These are phyloP conservation scores for Stomatorhinus walkeri DNA, from an alignment of 2,797 vertebrate genomes.

Conservation along the genomic window DNA sequence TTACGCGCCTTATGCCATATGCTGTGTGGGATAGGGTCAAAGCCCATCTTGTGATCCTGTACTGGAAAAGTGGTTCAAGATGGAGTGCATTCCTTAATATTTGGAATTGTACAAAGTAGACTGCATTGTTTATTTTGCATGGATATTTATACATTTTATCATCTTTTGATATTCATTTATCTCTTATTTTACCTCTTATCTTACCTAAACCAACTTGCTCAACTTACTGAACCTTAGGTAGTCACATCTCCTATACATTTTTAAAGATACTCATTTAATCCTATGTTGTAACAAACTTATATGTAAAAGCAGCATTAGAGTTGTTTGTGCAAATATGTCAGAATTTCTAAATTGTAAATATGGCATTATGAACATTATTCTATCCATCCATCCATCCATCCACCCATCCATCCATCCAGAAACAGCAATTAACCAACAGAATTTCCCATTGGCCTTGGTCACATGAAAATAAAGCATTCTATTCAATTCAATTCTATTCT, in stretches of 20 bases:
- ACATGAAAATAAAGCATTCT: background rate
- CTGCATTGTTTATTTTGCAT: background rate
- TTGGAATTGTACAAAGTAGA: background rate
- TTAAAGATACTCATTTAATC: background rate
- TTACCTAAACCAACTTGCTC: background rate
- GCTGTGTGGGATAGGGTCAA: background rate
- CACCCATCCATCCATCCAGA: background rate
- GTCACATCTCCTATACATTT: background rate
- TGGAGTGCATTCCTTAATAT: background rate
- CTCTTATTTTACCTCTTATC: background rate
- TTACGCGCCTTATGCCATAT: background rate
- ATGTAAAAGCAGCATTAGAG: background rate
- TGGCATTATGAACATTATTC: background rate
- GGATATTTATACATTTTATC: background rate
- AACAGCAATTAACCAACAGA: background rate
- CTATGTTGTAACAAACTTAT: background rate
- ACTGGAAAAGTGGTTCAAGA: background rate
- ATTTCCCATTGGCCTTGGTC: background rate
- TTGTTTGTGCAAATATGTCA: background rate
- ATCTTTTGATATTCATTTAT: background rate
- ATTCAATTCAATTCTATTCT: background rate
- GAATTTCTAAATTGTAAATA: background rate
- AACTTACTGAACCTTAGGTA: background rate
- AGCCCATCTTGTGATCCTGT: background rate
- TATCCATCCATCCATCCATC: background rate